Conservation (phyloP, 2,113 vertebrate genomes). For the Zapus hudsonius region DNA sequence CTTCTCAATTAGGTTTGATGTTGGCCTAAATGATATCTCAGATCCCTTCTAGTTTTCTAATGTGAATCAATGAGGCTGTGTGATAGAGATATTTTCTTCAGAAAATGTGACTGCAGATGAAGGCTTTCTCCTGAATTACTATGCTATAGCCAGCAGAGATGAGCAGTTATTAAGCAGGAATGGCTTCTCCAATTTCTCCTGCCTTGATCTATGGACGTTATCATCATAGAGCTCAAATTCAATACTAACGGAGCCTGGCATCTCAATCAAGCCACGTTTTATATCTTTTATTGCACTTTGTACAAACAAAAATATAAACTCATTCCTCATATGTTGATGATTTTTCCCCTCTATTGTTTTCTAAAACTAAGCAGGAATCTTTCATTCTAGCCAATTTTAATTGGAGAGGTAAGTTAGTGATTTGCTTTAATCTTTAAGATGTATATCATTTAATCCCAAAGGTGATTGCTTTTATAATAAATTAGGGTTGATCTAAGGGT, state of each 20-base stretch:
- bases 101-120: slow-evolving; percentile 39
- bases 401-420: not conserved
- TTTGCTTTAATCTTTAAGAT: slow-evolving; percentile 27
- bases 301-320: slow-evolving; percentile 42
- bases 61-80: slow-evolving; percentile 46
- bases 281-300: slow-evolving; percentile 40
- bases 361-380: not conserved
- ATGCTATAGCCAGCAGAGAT: slow-evolving; percentile 50
- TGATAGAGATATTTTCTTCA: slow-evolving; percentile 61
- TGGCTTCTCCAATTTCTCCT: slow-evolving; percentile 66
- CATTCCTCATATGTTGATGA: not conserved
- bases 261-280: slow-evolving; percentile 57
- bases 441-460: not conserved
- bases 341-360: not conserved
- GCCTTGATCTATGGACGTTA: slow-evolving; percentile 65
- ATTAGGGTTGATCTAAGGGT: not conserved
- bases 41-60: slow-evolving; percentile 34
- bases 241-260: slow-evolving; percentile 45
- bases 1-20: slow-evolving; percentile 35
- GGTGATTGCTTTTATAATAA: not conserved
- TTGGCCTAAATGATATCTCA: not conserved
- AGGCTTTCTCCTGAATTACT: slow-evolving; percentile 64
- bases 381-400: not conserved
- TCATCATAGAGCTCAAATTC: slow-evolving; percentile 57
- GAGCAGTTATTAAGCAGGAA: slow-evolving; percentile 63